Conservation (phyloP, 2,797 vertebrate genomes). For the Ficedula albicollis region DNA sequence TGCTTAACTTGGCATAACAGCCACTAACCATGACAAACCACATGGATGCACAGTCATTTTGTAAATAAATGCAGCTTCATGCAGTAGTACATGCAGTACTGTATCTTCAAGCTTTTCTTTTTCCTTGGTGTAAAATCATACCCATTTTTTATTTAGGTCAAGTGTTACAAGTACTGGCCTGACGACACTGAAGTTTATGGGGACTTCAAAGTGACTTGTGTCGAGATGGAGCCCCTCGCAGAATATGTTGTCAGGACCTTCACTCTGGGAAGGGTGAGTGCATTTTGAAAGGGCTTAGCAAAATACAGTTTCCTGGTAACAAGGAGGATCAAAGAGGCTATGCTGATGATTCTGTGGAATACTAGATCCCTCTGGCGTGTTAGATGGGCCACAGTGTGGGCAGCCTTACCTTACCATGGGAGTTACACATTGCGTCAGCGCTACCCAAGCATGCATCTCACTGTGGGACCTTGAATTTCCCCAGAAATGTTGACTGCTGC, state of each 20-base stretch:
- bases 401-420: background rate
- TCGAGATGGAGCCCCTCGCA: conserved; percentile 95
- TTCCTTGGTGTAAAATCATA: background rate
- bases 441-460: accelerated
- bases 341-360: background rate
- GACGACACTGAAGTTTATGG: conserved; percentile 97
- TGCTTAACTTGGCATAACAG: background rate
- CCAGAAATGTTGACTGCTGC: background rate
- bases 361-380: background rate
- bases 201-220: conserved; percentile 97
- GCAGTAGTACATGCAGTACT: background rate
- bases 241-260: conserved; percentile 98
- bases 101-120: background rate
- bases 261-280: conserved; percentile 93
- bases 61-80: background rate
- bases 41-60: background rate
- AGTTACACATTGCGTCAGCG: accelerated
- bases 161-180: conserved; percentile 99
- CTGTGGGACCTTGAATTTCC: background rate
- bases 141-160: conserved; percentile 83
- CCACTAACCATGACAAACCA: background rate
- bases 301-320: background rate
- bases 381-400: background rate
- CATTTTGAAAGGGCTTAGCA: background rate
- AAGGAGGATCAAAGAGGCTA: background rate